phyloP scores from a whole-genome alignment of 2,113 vertebrate species.

The Acinonyx jubatus region DNA sequence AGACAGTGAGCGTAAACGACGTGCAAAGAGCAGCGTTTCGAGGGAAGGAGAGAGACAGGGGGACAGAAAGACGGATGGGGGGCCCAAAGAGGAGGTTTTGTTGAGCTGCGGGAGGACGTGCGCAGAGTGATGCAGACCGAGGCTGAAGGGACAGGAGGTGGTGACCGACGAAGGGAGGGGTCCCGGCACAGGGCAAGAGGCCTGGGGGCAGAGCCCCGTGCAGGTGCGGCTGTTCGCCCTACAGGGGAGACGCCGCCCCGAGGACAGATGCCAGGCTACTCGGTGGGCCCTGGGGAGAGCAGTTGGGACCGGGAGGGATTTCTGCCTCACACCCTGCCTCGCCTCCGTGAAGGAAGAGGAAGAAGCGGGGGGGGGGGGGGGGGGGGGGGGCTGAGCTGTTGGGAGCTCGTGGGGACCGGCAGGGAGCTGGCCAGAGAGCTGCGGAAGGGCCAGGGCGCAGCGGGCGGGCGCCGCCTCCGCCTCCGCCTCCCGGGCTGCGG shows the following conservation, averaged over 20 bases:
- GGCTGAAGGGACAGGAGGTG: background rate
- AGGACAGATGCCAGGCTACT: background rate
- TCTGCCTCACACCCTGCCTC: background rate
- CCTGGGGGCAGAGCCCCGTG: background rate
- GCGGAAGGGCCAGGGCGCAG: background rate
- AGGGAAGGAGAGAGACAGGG: background rate
- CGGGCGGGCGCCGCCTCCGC: background rate
- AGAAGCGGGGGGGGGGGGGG: background rate
- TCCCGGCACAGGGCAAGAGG: background rate
- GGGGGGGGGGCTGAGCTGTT: background rate
- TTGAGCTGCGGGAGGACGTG: background rate
- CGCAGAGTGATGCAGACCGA: too few relatives aligned
- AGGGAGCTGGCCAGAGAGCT: background rate
- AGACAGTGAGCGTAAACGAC: background rate
- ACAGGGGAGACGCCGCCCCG: background rate
- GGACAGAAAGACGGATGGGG: background rate
- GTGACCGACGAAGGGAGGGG: background rate
- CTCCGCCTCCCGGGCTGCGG: background rate
- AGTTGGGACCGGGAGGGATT: background rate
- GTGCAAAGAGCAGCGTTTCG: background rate
- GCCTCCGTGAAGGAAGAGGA: background rate
- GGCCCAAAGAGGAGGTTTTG: background rate
- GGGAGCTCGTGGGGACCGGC: background rate
- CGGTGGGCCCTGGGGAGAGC: background rate
- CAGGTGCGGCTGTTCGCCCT: background rate